Evolutionary conservation across 2,888 invertebrate species (phyloP).

Genomic region (Alcis repandata): DNA sequence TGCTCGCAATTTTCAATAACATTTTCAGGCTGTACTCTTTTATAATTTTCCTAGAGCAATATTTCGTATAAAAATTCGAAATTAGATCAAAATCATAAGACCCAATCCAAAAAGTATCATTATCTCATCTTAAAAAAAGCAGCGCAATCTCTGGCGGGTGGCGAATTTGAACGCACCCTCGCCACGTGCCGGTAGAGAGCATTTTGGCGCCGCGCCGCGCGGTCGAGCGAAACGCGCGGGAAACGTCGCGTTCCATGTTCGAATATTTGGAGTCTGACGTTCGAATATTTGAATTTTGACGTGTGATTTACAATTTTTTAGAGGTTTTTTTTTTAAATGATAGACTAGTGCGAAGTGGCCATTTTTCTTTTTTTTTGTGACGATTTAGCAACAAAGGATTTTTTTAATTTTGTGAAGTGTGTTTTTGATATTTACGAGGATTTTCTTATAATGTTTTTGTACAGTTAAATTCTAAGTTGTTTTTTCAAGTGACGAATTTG

Average conservation of each 20-base stretch:
- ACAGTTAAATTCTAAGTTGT: too few relatives aligned
- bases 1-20: too few relatives aligned
- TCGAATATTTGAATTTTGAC: slow-evolving; percentile 8
- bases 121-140: slow-evolving; percentile 12
- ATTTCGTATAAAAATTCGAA: too few relatives aligned
- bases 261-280: slow-evolving; percentile 25
- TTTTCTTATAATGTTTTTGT: too few relatives aligned
- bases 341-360: background rate
- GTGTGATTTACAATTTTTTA: background rate
- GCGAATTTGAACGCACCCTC: slow-evolving; percentile 51
- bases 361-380: background rate
- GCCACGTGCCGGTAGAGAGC: slow-evolving; percentile 81
- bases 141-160: slow-evolving; percentile 37
- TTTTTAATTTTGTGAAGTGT: background rate
- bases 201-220: slow-evolving; percentile 76
- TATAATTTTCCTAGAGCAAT: too few relatives aligned
- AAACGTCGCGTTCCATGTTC: slow-evolving; percentile 47
- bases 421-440: too few relatives aligned
- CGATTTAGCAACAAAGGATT: background rate
- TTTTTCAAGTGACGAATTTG: background rate
- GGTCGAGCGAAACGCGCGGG: slow-evolving; percentile 68
- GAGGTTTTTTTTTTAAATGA: background rate
- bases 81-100: background rate
- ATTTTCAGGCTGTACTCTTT: too few relatives aligned
- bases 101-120: background rate